Conservation (phyloP, 2,888 invertebrate genomes). For the Pyralis farinalis region DNA sequence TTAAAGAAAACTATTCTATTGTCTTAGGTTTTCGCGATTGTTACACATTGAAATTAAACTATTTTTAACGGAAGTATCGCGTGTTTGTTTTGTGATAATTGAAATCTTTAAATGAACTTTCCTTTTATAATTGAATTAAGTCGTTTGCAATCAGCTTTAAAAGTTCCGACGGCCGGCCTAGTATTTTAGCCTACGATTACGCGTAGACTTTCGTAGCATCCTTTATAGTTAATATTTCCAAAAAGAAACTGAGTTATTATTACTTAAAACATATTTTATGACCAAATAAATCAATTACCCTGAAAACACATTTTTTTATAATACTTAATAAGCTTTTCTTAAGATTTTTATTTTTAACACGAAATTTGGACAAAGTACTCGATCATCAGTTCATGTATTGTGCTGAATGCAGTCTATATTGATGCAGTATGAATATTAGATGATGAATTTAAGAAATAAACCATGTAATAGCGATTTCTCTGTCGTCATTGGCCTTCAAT, state of each 20-base stretch:
- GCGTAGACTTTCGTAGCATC: constrained; percentile 39
- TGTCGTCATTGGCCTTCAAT: constrained; percentile 70
- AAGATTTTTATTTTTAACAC: not conserved
- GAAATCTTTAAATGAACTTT: too few species aligned
- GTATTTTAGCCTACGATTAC: constrained; percentile 71
- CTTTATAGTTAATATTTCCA: constrained; percentile 12
- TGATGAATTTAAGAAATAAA: constrained; percentile 7
- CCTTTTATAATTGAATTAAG: too few species aligned
- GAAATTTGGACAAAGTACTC: constrained; percentile 2
- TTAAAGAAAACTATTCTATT: too few species aligned
- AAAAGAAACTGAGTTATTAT: not conserved
- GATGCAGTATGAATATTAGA: not conserved
- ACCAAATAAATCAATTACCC: not conserved
- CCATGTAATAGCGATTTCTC: constrained; percentile 33
- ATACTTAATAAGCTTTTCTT: not conserved
- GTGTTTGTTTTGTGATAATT: too few species aligned
- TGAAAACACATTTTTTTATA: not conserved
- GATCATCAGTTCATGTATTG: not conserved
- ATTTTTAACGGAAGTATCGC: too few species aligned
- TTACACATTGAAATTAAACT: too few species aligned
- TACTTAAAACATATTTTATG: not conserved
- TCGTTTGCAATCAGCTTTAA: constrained; percentile 15
- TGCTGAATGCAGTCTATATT: not conserved
- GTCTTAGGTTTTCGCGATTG: too few species aligned
- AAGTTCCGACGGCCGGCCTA: constrained; percentile 71